Evolutionary conservation across 92 coral and sea anemone species (phyloP).

Genomic region (Porites rus): DNA sequence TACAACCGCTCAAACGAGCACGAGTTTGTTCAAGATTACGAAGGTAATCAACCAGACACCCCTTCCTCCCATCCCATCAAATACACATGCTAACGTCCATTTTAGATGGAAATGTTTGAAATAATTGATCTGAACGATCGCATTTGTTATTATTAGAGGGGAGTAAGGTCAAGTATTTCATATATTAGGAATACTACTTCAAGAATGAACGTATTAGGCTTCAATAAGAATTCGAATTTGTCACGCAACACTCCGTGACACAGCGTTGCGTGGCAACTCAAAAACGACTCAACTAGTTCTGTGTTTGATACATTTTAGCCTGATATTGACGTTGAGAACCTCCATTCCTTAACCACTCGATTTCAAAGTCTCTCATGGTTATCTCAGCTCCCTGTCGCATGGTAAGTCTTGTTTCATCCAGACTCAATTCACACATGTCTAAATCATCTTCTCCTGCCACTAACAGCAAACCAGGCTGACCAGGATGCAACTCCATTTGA

Average conservation of each 20-base stretch:
- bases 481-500: conserved; percentile 93
- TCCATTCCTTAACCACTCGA: conserved; percentile 84
- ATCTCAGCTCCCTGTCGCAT: conserved; percentile 92
- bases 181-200: too few species aligned
- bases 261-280: neutral
- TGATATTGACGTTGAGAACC: conserved; percentile 82
- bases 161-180: neutral
- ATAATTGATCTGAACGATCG: too few species aligned
- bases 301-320: conserved; percentile 76
- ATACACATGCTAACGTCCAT: too few species aligned
- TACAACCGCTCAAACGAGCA: too few species aligned
- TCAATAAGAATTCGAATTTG: neutral
- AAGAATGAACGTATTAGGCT: too few species aligned
- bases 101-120: too few species aligned
- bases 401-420: conserved; percentile 92
- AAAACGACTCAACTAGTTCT: conserved; percentile 4
- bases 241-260: neutral
- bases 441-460: conserved; percentile 98
- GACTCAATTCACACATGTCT: conserved; percentile 97
- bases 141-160: too few species aligned
- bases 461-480: conserved; percentile 76
- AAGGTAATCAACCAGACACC: too few species aligned
- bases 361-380: conserved; percentile 83
- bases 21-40: too few species aligned
- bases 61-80: too few species aligned